phyloP scores from a whole-genome alignment of 2,113 vertebrate species.

The Xyliphius kryptos region DNA sequence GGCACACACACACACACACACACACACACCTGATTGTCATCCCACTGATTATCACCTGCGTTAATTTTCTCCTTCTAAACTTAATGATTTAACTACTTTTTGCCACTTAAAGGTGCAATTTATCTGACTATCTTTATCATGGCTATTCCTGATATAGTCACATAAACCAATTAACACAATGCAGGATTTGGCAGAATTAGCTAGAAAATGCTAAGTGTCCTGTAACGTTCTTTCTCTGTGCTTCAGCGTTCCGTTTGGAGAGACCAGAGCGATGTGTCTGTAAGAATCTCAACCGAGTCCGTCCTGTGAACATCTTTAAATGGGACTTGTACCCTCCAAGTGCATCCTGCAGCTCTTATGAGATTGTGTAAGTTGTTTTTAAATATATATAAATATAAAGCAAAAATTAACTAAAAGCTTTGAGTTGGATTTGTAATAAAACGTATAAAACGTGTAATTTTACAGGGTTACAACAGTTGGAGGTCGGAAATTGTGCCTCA shows the following conservation, averaged over 20 bases:
- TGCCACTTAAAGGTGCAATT: no score
- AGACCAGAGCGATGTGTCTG: constrained; percentile 7
- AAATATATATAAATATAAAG: not conserved
- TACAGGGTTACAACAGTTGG: not conserved
- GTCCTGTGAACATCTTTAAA: not conserved
- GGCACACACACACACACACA: no score
- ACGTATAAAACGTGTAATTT: no score
- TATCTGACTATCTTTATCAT: no score
- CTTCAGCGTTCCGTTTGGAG: constrained; percentile 3
- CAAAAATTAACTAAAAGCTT: not conserved
- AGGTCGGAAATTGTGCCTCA: not conserved
- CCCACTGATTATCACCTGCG: no score
- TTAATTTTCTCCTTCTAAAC: no score
- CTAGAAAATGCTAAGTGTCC: not conserved
- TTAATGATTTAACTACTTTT: no score
- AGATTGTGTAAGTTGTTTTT: constrained; percentile 20
- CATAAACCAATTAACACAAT: no score
- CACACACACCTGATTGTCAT: no score
- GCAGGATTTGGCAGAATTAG: no score
- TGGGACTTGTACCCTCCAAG: constrained; percentile 2
- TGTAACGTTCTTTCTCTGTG: not conserved
- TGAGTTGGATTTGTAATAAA: no score
- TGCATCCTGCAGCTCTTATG: constrained; percentile 8
- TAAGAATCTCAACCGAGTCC: not conserved
- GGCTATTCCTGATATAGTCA: no score